Evolutionary conservation across 2,888 invertebrate species (phyloP), one percentile per base, ranked within the genome.

Genomic region (Oxyteleia sp.): DNA sequence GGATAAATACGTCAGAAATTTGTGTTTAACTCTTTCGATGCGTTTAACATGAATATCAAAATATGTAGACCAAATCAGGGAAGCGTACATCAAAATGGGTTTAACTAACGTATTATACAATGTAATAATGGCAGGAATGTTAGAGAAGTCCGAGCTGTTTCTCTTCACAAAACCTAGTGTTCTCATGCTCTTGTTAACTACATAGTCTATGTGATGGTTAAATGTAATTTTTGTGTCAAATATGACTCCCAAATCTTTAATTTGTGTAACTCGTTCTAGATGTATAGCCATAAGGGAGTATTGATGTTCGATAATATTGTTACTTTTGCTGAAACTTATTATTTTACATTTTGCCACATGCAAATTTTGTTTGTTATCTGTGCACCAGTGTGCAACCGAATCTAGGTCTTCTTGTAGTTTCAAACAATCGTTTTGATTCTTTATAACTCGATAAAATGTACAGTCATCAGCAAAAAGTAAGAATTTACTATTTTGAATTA

Each of bases 381-480:
- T 4, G 20, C 63, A 63, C 63, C 63, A 63, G 8, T 38, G 3
- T 4, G 11, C 0, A 8, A 45, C 26, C 7, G 4, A 16, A 45
- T 41, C 13, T 5, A 61, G 7, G 29, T 61, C 45, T 8, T 61
- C 10, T 29, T 61, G 45, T 11, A 61, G 13, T 26, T 11, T 43
- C 1, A 16, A 4, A 10, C 61, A 29, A 5, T 45, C 45, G 0
- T 35, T 13, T 5, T 20, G 2, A 2, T 41, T 23, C 11, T 13
- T 1, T 2, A 63, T 26, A 15, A 18, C 8, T n/a, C 47, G 16
- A 29, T 45, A 61, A 45, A 61, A 26, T 45, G 43, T 61, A 29
- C 61, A 61, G 18, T 66, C 64, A 13, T 53, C 66, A 1, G 53
- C 51, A 29, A 66, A 66, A 3, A 53, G 23, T 8, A 66, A 15